Evolutionary conservation across 1,140 invertebrate genomes (phyloP).

Genomic region (Cydia fagiglandana): DNA sequence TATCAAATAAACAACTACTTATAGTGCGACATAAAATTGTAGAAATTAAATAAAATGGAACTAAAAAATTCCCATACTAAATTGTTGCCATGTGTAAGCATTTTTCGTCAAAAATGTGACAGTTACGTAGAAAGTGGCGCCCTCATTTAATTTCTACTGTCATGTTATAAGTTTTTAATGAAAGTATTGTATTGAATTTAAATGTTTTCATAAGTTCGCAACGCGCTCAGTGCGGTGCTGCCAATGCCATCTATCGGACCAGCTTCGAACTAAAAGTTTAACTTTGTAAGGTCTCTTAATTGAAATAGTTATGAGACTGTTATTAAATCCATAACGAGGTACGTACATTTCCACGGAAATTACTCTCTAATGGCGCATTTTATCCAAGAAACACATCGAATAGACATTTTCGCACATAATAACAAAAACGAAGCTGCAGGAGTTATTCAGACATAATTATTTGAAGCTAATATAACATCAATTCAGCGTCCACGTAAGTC

Average conservation of each 20-base stretch:
- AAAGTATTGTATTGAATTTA: too few species aligned
- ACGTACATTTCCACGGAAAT: not conserved
- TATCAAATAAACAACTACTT: too few species aligned
- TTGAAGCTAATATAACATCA: not conserved
- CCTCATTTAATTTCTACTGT: too few species aligned
- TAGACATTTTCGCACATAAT: conserved; percentile 14
- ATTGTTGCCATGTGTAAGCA: too few species aligned
- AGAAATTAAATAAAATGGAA: too few species aligned
- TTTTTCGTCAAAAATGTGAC: too few species aligned
- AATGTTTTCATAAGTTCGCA: not conserved
- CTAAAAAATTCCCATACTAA: too few species aligned
- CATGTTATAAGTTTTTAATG: too few species aligned
- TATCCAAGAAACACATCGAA: conserved; percentile 13
- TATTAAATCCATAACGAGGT: conserved; percentile 16
- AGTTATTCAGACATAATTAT: not conserved
- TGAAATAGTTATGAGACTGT: not conserved
- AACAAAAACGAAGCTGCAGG: not conserved
- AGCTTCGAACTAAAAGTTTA: not conserved
- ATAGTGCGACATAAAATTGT: too few species aligned
- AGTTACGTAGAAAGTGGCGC: too few species aligned
- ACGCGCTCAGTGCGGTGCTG: not conserved
- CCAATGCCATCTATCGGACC: not conserved
- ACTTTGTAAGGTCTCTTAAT: conserved; percentile 3
- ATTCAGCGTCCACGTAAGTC: not conserved
- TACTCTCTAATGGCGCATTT: conserved; percentile 21